Evolutionary conservation across 23 tunicate genomes (phyloP).

Genomic region (Ascidia mentula): DNA sequence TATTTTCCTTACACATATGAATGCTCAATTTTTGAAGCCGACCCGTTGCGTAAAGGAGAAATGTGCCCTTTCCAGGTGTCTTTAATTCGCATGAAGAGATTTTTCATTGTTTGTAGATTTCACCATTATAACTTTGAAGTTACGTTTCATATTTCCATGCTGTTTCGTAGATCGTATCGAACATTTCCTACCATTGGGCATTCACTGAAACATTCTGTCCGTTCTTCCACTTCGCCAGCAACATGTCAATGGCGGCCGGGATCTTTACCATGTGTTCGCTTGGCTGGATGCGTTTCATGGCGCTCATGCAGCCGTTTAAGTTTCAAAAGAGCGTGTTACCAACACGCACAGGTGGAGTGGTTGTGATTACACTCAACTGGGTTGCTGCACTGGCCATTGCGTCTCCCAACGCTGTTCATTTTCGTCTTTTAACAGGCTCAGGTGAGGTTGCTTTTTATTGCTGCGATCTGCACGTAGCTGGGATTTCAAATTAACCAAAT

Average conservation of each 20-base stretch:
- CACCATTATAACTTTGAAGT: not conserved
- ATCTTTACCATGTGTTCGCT: conserved; percentile 85
- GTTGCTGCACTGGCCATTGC: conserved; percentile 29
- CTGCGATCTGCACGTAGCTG: not conserved
- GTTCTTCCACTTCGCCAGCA: conserved; percentile 39
- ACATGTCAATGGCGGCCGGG: conserved; percentile 49
- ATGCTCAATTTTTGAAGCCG: too few species aligned
- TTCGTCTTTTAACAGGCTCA: too few species aligned
- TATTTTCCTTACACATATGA: too few species aligned
- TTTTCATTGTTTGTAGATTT: too few species aligned
- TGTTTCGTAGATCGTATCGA: not conserved
- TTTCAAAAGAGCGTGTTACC: conserved; percentile 52
- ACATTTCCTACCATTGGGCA: not conserved
- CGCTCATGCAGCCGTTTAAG: conserved; percentile 58
- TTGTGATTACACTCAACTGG: conserved; percentile 55
- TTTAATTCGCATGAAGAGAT: too few species aligned
- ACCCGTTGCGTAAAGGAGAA: too few species aligned
- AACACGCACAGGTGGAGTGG: conserved; percentile 44
- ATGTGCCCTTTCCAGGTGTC: too few species aligned
- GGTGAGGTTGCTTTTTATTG: not conserved
- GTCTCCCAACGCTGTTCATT: conserved; percentile 29
- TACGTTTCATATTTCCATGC: not conserved
- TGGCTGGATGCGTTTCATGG: conserved; percentile 77
- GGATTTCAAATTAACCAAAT: too few species aligned
- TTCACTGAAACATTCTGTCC: conserved; percentile 25